Evolutionary conservation across 2,888 invertebrate genomes (phyloP), one percentile per base, ranked within the genome.

Genomic region (Margaritifera margaritifera): DNA sequence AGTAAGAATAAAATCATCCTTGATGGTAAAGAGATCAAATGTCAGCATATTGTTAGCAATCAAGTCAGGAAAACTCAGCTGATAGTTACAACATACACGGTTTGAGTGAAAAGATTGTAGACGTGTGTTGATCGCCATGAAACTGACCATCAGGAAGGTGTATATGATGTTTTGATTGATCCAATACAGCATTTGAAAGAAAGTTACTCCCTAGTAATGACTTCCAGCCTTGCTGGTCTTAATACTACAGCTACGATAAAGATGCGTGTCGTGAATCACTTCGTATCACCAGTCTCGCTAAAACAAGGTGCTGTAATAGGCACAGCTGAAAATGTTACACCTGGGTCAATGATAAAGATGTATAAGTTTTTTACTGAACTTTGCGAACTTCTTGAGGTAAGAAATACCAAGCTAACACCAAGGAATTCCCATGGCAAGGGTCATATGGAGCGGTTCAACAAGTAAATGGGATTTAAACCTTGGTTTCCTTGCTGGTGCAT

Each of bases 121-220:
- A 73, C n/a, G 68, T 58, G 19, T n/a, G 42, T 67, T 27, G 63
- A 67, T 31, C 64, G 61, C 3, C 24, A 20, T 20, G 61, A 61
- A 27, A 52, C 25, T 4, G 66, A 66, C 59, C 51, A 62, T 24
- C 55, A 51, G 11, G n/a, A 24, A 15, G 18, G 24, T 25, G 31
- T 4, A 27, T 27, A 56, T 24, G 59, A 64, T 8, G 55, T 64
- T 52, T 25, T 69, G 24, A 66, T 69, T 55, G 69, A 71, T 58
- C 64, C 68, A 19, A 62, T 24, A 4, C 20, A 55, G 4, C 22
- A 27, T 4, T 60, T 71, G 24, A 25, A 51, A 8, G 58, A 61
- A 50, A 69, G 58, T 22, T 52, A 69, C 57, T 57, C 64, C 15
- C 18, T 72, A 5, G 22, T 69, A 54, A 54, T 72, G 56, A 64